Evolutionary conservation across 2,113 vertebrate genomes (phyloP).

Genomic region (Pyxicephalus adspersus): DNA sequence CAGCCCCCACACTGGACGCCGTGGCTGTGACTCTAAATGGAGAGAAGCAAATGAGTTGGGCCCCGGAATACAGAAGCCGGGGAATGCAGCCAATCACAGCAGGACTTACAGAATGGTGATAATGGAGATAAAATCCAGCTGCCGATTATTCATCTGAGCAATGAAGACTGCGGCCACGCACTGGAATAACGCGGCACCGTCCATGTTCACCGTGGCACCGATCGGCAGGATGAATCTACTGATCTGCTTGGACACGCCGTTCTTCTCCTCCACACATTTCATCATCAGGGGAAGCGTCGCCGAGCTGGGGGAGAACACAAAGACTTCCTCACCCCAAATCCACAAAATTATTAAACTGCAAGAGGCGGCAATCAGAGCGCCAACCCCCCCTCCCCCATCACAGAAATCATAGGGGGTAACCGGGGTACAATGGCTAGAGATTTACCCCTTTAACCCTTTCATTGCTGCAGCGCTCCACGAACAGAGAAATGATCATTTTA

Average conservation of each 20-base stretch:
- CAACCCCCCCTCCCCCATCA: no score
- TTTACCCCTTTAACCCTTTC: no score
- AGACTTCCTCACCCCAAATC: background rate
- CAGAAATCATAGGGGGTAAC: background rate
- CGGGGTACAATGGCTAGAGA: no score
- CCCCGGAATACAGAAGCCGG: no score
- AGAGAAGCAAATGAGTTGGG: background rate
- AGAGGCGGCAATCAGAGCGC: background rate
- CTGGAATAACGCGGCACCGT: slow-evolving; percentile 89
- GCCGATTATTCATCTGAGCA: slow-evolving; percentile 77
- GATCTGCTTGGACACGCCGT: slow-evolving; percentile 84
- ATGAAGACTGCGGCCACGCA: slow-evolving; percentile 89
- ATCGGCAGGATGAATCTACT: slow-evolving; percentile 92
- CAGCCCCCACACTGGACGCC: slow-evolving; percentile 88
- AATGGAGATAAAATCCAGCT: slow-evolving; percentile 84
- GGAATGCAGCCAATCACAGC: background rate
- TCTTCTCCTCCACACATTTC: slow-evolving; percentile 89
- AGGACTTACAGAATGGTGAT: slow-evolving; percentile 87
- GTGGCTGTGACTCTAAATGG: slow-evolving; percentile 82
- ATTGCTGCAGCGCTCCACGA: no score
- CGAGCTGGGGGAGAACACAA: slow-evolving; percentile 69
- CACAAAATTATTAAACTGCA: background rate
- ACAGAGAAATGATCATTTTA: no score
- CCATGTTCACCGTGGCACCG: slow-evolving; percentile 92
- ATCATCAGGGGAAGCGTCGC: slow-evolving; percentile 90